phyloP scores from a whole-genome alignment of 2,888 invertebrate genomes.

The Amphimallon solstitiale region DNA sequence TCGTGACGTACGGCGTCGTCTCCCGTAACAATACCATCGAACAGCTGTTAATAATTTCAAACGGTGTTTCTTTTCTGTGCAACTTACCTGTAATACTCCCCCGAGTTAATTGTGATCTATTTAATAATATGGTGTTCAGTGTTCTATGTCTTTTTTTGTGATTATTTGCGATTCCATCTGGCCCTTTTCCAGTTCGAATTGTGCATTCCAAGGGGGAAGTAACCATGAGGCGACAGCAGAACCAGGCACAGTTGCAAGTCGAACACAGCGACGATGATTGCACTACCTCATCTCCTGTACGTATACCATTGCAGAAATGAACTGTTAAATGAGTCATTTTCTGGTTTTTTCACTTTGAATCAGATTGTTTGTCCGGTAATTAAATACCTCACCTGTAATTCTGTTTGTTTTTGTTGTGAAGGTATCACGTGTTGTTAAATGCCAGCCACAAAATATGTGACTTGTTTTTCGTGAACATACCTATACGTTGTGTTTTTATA shows the following conservation, averaged over 20 bases:
- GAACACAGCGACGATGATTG: constrained; percentile 67
- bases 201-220: constrained; percentile 19
- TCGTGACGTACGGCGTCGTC: constrained; percentile 52
- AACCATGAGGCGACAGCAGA: constrained; percentile 56
- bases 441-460: no score
- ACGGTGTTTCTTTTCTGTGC: not conserved
- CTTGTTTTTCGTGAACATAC: no score
- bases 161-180: constrained; percentile 19
- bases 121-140: constrained; percentile 38
- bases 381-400: not conserved
- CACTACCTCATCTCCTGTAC: constrained; percentile 67
- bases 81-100: not conserved
- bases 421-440: constrained; percentile 1
- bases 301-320: constrained; percentile 43
- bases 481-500: no score
- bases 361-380: not conserved
- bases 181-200: not conserved
- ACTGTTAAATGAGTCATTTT: constrained; percentile 28
- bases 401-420: not conserved
- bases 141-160: no score
- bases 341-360: not conserved
- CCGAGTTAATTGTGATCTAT: not conserved
- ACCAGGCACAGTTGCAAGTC: constrained; percentile 57
- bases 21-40: constrained; percentile 47
- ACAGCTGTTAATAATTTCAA: constrained; percentile 49